A percentile compares a stretch with the other conserved stretches of the same genome.
Conservation (phyloP, 2,113 vertebrate species). For the Balaeniceps rex region DNA sequence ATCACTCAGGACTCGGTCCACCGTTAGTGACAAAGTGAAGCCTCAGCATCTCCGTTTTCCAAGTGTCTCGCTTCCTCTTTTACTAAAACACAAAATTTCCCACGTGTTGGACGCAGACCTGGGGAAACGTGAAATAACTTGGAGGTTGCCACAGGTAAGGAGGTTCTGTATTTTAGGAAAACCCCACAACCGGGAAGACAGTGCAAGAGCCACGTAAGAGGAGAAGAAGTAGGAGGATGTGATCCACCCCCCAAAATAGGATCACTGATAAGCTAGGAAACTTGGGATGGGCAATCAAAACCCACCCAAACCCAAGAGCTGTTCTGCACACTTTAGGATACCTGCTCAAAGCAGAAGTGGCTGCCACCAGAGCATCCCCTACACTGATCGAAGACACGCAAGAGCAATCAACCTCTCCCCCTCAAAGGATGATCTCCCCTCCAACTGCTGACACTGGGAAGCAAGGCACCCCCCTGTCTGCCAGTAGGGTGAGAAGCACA, state of each 20-base stretch:
- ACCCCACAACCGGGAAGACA: background rate
- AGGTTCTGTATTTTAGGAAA: background rate
- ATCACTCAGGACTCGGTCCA: background rate
- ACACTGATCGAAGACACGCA: background rate
- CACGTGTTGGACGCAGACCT: rapidly evolving
- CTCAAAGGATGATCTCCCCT: background rate
- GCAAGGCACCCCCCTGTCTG: background rate
- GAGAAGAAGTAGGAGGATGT: background rate
- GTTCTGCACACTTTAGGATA: background rate
- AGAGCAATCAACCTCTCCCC: background rate
- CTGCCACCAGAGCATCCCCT: background rate
- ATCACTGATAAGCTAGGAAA: background rate
- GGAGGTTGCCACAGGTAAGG: background rate
- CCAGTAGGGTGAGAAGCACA: background rate
- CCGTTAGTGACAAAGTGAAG: background rate
- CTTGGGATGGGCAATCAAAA: background rate
- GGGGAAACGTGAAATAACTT: background rate
- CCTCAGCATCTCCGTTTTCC: background rate
- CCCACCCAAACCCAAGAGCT: background rate
- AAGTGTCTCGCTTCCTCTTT: background rate
- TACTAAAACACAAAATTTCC: background rate
- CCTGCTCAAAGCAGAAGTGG: background rate
- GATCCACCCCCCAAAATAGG: background rate
- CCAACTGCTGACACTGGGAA: background rate
- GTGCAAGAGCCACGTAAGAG: background rate